Percentiles rank a stretch among this genome's conserved stretches.
phyloP scores from a whole-genome alignment of 2,113 vertebrate species.

The Myotis davidii region DNA sequence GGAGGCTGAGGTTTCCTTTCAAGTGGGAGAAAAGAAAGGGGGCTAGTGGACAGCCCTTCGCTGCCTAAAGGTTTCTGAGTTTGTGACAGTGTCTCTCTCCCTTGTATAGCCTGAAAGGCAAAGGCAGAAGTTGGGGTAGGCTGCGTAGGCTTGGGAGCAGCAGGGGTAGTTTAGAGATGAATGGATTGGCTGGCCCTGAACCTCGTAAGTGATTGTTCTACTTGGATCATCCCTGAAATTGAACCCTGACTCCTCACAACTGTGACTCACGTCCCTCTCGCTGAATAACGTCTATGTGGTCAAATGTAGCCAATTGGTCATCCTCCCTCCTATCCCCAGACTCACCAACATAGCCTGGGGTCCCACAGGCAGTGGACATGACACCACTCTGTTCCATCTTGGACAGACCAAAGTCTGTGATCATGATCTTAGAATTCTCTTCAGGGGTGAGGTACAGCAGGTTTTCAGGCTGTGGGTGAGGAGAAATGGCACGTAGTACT shows the following conservation, averaged over 20 bases:
- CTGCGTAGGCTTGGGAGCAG: neutral
- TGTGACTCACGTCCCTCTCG: neutral
- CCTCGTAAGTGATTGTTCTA: neutral
- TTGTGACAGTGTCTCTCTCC: neutral
- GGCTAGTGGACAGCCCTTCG: neutral
- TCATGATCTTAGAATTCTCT: conserved; percentile 97
- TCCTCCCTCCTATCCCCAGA: neutral
- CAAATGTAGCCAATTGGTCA: neutral
- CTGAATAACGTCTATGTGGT: neutral
- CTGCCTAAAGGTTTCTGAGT: neutral
- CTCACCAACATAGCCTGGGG: conserved; percentile 96
- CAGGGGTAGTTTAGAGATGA: neutral
- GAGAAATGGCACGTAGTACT: neutral
- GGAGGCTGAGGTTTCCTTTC: neutral
- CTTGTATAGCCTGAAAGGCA: neutral
- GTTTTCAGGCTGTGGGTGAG: conserved; percentile 91
- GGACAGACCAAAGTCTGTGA: conserved; percentile 96
- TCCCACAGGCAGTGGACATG: conserved; percentile 97
- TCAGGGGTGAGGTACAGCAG: conserved; percentile 93
- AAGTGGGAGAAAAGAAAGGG: neutral
- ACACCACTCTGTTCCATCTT: conserved; percentile 94
- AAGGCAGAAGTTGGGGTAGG: neutral
- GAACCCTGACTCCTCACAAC: neutral
- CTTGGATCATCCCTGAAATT: neutral
- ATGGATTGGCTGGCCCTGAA: neutral